Evolutionary conservation across 2,888 invertebrate species (phyloP).

Genomic region (Eristalinus aeneus): DNA sequence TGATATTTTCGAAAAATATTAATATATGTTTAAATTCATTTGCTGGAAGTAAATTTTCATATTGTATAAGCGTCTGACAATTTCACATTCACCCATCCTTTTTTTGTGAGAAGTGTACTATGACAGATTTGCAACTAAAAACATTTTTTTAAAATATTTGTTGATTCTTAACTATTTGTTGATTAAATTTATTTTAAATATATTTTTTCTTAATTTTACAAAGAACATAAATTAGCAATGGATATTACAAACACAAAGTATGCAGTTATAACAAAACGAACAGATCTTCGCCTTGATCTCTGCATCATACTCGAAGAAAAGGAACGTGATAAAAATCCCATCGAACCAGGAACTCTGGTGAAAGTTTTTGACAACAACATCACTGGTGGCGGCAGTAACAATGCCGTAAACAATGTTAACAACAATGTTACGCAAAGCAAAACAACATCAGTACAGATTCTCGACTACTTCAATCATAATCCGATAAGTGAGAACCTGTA

Average conservation of each 20-base stretch:
- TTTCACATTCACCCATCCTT: no score
- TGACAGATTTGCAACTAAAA: not conserved
- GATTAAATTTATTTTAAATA: constrained; percentile 39
- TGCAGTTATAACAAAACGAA: constrained; percentile 64
- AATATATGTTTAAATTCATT: no score
- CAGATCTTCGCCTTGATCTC: constrained; percentile 60
- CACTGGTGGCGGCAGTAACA: constrained; percentile 38
- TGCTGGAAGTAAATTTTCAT: no score
- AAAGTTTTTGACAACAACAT: constrained; percentile 72
- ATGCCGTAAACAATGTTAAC: constrained; percentile 44
- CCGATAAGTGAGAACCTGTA: constrained; percentile 75
- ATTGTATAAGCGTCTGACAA: no score
- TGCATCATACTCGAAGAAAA: constrained; percentile 60
- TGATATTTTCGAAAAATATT: no score
- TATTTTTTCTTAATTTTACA: constrained; percentile 39
- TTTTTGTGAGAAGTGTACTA: constrained; percentile 53
- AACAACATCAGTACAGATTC: constrained; percentile 74
- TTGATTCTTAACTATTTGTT: constrained; percentile 36
- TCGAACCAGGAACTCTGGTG: constrained; percentile 73
- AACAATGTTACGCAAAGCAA: constrained; percentile 50
- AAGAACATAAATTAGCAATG: constrained; percentile 46
- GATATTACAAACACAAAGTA: constrained; percentile 62
- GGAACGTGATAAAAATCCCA: constrained; percentile 58
- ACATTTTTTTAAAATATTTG: not conserved
- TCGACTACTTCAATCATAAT: constrained; percentile 73